Evolutionary conservation across 2,113 vertebrate species (phyloP), one percentile per base, ranked within the genome.

Genomic region (Cricetomys ansorgei): DNA sequence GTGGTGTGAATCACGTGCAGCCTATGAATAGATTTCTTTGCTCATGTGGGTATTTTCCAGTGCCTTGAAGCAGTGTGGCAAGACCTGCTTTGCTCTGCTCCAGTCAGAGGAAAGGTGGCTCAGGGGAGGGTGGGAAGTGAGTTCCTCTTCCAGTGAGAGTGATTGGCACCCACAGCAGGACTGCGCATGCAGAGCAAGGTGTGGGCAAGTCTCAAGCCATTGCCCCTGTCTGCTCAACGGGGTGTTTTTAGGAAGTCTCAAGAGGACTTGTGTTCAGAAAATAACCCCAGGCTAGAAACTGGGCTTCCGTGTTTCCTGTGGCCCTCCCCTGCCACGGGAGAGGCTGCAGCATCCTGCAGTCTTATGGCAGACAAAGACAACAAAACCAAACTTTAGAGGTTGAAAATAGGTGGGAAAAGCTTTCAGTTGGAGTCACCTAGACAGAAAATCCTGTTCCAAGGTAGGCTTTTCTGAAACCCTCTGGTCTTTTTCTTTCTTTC

Each of bases 11-110:
- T 92, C 97, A 96, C 91, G 13, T 62, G 57, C 50, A 19, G 5
- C 80, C 86, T 73, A 48, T 13, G 29, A 91, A 80, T 53, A 89
- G 81, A 91, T 83, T 79, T 86, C 85, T 87, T 50, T 85, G 72
- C 72, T 96, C 96, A 83, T 77, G 34, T 77, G 97, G 45, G 27
- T 91, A 55, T 72, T 96, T 93, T 45, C 88, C 76, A 92, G 86
- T 96, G 94, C 94, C 93, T 79, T 95, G 93, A 96, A 97, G 81
- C 57, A 50, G 76, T 89, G 55, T 96, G 88, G 94, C 94, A 96
- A 96, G 73, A 48, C 13, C 43, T 89, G 85, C 92, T 83, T 87
- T 88, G 92, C 79, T 94, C 70, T 90, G 86, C 86, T 96, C 91
- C 83, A 92, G 59, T 88, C 53, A 1, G 92, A 93, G 86, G 48